Conservation (phyloP, 2,113 vertebrate genomes). For the Drymodes brunneopygia region DNA sequence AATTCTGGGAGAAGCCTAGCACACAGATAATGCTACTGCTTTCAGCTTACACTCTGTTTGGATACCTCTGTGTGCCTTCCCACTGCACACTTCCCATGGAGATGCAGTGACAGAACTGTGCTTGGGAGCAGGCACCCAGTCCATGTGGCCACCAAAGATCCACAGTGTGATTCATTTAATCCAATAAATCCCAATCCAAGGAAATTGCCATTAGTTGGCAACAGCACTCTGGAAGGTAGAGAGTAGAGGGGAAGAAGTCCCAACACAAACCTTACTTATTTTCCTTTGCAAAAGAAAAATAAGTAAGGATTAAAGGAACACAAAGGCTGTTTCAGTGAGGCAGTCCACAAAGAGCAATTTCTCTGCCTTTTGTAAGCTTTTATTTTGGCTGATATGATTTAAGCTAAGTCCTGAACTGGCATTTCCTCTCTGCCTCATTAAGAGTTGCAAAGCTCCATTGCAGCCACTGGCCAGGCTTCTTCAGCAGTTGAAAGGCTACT, state of each 20-base stretch:
- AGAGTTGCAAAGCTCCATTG: background rate
- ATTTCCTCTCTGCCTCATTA: background rate
- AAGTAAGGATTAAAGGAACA: conserved; percentile 20
- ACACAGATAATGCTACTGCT: too few relatives aligned
- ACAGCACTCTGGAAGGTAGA: background rate
- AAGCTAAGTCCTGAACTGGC: conserved; percentile 11
- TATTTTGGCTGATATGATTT: conserved; percentile 21
- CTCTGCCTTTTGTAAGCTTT: conserved; percentile 6
- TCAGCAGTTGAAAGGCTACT: conserved; percentile 14
- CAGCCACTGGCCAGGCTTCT: background rate
- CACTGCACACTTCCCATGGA: background rate
- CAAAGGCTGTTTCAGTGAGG: background rate
- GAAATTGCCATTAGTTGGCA: background rate
- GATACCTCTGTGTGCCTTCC: background rate
- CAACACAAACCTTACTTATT: background rate
- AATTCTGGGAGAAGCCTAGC: background rate
- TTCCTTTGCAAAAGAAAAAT: background rate
- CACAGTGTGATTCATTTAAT: background rate
- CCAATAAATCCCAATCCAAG: background rate
- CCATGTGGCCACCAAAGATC: background rate
- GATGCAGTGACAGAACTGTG: background rate
- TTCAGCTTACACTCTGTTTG: background rate
- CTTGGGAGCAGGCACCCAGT: background rate
- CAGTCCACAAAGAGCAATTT: conserved; percentile 31
- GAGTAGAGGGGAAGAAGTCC: background rate